These are phyloP conservation scores for Bombylius major DNA, from an alignment of 2,888 invertebrate genomes.

Conservation along the genomic window DNA sequence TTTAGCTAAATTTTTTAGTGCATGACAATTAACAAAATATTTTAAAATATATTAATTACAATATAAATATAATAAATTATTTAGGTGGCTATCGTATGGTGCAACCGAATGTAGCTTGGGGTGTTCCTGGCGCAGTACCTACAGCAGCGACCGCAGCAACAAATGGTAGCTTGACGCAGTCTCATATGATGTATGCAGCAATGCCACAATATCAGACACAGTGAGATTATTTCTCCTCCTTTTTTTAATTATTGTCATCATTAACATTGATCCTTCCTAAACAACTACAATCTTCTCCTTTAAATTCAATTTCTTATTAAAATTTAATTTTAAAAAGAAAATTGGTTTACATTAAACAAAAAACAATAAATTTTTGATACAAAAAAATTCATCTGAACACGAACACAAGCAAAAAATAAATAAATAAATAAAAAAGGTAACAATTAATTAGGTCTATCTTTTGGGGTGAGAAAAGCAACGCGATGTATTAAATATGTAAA, in stretches of 20 bases:
- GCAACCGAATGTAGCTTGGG: constrained; percentile 42
- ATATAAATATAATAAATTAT: neutral
- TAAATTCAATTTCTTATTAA: neutral
- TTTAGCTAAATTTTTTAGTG: too few relatives aligned
- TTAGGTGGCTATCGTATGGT: constrained; percentile 50
- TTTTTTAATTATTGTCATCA: neutral
- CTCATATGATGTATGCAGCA: constrained; percentile 54
- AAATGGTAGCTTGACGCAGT: constrained; percentile 45
- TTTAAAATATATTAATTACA: too few relatives aligned
- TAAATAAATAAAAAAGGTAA: neutral
- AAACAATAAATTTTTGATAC: neutral
- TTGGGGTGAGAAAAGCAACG: too few relatives aligned
- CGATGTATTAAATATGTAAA: too few relatives aligned
- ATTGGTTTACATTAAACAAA: neutral
- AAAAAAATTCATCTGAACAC: too few relatives aligned
- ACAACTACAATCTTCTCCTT: neutral
- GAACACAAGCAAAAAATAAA: too few relatives aligned
- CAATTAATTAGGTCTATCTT: neutral
- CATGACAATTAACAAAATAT: too few relatives aligned
- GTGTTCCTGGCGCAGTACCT: constrained; percentile 40
- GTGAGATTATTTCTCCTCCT: constrained; percentile 39
- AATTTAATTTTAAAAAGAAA: neutral
- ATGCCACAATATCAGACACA: constrained; percentile 80
- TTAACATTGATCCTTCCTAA: neutral
- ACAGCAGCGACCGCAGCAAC: constrained; percentile 40